A percentile compares a stretch with the other conserved stretches of the same genome.
These are phyloP conservation scores for Timema cristinae DNA, from an alignment of 2,888 invertebrate genomes.

Conservation along the genomic window DNA sequence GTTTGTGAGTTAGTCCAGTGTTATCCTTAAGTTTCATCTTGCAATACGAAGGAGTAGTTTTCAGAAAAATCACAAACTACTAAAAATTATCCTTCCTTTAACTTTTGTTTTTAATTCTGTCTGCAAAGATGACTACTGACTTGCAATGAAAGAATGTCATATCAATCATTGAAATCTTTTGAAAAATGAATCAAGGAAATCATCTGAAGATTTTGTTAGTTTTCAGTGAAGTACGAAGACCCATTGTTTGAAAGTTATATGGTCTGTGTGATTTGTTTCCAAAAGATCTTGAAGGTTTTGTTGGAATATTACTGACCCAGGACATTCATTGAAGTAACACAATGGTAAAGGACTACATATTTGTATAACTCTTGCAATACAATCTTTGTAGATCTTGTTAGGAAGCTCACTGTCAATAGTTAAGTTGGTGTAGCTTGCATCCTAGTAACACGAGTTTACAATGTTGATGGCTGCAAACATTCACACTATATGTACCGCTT, in stretches of 20 bases:
- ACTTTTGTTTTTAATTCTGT: not conserved
- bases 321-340: not conserved
- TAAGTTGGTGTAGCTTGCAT: not conserved
- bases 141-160: not conserved
- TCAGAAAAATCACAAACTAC: conserved; percentile 11
- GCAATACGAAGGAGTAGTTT: conserved; percentile 9
- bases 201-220: conserved; percentile 3
- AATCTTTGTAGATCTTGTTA: not conserved
- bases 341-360: not conserved
- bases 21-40: not conserved
- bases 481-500: not conserved
- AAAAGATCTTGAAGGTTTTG: not conserved
- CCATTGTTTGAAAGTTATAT: conserved; percentile 10
- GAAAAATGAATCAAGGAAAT: not conserved
- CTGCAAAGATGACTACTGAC: not conserved
- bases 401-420: too few species aligned
- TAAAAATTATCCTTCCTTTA: not conserved
- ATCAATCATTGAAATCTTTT: not conserved
- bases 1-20: conserved; percentile 5
- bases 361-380: not conserved
- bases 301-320: not conserved
- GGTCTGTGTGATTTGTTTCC: not conserved
- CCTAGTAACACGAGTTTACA: not conserved
- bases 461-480: conserved; percentile 3
- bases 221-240: not conserved